Base-by-base conservation (phyloP, 1,140 invertebrate genomes). In the Camponotus vicinus region DNA sequence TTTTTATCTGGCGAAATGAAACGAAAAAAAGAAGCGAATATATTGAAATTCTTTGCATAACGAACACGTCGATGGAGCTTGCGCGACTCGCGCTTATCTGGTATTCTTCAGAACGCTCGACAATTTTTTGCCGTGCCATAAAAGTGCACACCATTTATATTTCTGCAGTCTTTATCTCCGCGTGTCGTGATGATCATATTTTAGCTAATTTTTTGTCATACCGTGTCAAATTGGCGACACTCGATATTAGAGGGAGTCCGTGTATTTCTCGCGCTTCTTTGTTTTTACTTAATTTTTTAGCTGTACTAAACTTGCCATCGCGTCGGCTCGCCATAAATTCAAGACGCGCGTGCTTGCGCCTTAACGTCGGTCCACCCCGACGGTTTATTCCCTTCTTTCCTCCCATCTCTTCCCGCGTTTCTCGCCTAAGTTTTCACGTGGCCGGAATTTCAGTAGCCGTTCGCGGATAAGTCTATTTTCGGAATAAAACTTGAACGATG, bases 201-300 rank as follows among this genome's bases (percentile, higher is more conserved):
- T 1, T 32, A 27, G 37, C 15, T 27, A 73, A 52, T 52, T 61
- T 34, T 61, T 27, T 27, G 27, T 27, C 27, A 27, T 21, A 21
- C 21, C 37, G 5, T 18, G 4, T 32, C 18, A 73, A 83, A 83
- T 61, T 63, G 45, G 8, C 55, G 27, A 45, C 55, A 9, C 6
- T 42, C 40, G 40, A 73, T 40, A 55, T 83, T 59, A 37, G 21
- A 32, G 66, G 13, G 42, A 34, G 9, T 18, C 11, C 11, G 45
- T 49, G 42, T 45, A 45, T 49, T 6, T 15, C 45, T 15, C 15
- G 49, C 32, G 21, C 21, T 37, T 83, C 27, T 63, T 42, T 37
- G 1, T 0, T 37, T 75, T 75, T 73, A 75, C 79, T 75, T 75
- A 83, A 83, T 83, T 61, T 83, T 83, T 83, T 57, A 83, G 42